Evolutionary conservation across 2,113 vertebrate genomes (phyloP).

Genomic region (Oreochromis aureus): DNA sequence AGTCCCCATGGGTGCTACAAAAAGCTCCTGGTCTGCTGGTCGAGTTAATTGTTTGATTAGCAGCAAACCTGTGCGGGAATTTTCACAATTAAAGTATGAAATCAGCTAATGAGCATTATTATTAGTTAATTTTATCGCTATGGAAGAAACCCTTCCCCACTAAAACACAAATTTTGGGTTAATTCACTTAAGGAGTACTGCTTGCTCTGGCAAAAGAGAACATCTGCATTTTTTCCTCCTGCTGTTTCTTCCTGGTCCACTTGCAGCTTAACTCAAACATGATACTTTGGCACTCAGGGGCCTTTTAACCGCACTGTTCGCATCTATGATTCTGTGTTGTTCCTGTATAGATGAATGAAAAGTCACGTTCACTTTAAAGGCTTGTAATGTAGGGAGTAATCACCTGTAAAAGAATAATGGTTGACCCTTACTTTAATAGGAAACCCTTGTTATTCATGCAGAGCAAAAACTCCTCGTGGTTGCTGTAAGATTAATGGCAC

Average conservation of each 20-base stretch:
- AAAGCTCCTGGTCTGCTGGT: not conserved
- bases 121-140: not conserved
- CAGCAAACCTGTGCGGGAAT: not conserved
- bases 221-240: not conserved
- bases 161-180: not conserved
- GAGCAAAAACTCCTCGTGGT: slow-evolving; percentile 20
- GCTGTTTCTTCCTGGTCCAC: not conserved
- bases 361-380: not conserved
- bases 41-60: not conserved
- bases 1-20: not conserved
- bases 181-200: not conserved
- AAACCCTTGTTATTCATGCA: slow-evolving; percentile 18
- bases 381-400: not conserved
- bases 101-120: not conserved
- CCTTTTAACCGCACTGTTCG: not conserved
- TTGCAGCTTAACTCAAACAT: not conserved
- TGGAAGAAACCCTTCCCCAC: not conserved
- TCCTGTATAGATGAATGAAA: not conserved
- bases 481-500: slow-evolving; percentile 39
- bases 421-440: not conserved
- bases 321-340: not conserved
- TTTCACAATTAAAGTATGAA: not conserved
- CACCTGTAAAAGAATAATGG: not conserved
- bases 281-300: not conserved
- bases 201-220: not conserved